A percentile compares a stretch with the other conserved stretches of the same genome.
phyloP scores from a whole-genome alignment of 2,888 invertebrate species.

The Pachymerium ferrugineum region DNA sequence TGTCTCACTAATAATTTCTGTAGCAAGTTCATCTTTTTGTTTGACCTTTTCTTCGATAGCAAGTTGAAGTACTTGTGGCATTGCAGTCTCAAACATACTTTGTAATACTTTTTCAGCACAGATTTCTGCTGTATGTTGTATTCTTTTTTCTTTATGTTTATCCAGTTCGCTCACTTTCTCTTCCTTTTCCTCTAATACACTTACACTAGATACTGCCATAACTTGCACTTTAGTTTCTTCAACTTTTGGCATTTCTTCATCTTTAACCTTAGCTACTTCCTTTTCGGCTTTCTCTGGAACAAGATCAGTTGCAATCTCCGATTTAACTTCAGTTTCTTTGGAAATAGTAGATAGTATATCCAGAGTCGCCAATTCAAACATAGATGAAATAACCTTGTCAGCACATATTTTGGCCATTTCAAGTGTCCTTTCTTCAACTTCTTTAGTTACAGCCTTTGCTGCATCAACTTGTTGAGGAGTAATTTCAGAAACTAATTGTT shows the following conservation, averaged over 20 bases:
- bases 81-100: not conserved
- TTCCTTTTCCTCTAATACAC: not conserved
- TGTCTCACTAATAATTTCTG: not conserved
- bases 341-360: too few relatives aligned
- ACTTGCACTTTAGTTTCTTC: not conserved
- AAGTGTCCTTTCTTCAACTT: too few relatives aligned
- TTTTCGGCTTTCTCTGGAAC: too few relatives aligned
- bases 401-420: too few relatives aligned
- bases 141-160: not conserved
- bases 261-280: not conserved
- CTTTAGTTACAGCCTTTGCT: too few relatives aligned
- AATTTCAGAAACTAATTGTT: too few relatives aligned
- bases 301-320: too few relatives aligned
- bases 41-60: not conserved
- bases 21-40: not conserved
- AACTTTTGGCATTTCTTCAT: not conserved
- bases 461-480: too few relatives aligned
- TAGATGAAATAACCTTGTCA: too few relatives aligned
- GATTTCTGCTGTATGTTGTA: not conserved
- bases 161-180: not conserved
- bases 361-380: too few relatives aligned
- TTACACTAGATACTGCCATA: not conserved
- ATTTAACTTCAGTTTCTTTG: too few relatives aligned
- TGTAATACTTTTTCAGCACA: not conserved
- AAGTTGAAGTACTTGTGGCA: not conserved